phyloP scores from a whole-genome alignment of 53 echinoderm and acorn worm species.

The Hippasteria phrygiana region DNA sequence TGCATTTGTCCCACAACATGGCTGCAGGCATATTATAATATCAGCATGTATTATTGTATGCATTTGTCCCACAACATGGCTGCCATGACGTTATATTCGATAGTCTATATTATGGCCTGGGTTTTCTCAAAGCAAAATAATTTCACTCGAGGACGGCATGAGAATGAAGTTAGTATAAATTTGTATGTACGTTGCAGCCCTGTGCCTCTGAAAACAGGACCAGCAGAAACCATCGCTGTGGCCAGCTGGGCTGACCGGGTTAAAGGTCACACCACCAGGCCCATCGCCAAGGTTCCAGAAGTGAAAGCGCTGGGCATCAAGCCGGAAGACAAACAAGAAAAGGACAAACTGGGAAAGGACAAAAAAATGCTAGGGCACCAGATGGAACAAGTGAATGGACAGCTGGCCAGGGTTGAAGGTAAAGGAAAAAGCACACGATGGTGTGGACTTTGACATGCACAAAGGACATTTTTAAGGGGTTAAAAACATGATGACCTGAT shows the following conservation, averaged over 20 bases:
- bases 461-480: too few relatives aligned
- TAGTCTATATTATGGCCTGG: too few relatives aligned
- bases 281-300: conserved; percentile 61
- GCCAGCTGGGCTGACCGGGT: conserved; percentile 97
- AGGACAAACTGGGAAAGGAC: conserved; percentile 12
- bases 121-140: too few relatives aligned
- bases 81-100: too few relatives aligned
- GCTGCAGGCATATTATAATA: too few relatives aligned
- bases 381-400: conserved; percentile 28
- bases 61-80: too few relatives aligned
- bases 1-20: too few relatives aligned
- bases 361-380: neutral
- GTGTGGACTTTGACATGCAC: too few relatives aligned
- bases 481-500: too few relatives aligned
- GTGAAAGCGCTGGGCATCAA: neutral
- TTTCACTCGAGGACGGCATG: neutral
- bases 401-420: conserved; percentile 53
- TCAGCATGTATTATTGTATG: too few relatives aligned
- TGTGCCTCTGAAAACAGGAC: conserved; percentile 21
- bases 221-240: conserved; percentile 45
- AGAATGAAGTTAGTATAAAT: neutral
- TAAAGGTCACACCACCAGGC: conserved; percentile 78
- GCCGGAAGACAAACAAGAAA: conserved; percentile 9
- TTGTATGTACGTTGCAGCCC: conserved; percentile 35
- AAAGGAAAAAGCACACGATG: too few relatives aligned